These are phyloP conservation scores for Cotesia glomerata DNA, from an alignment of 1,140 invertebrate genomes.

Conservation along the genomic window DNA sequence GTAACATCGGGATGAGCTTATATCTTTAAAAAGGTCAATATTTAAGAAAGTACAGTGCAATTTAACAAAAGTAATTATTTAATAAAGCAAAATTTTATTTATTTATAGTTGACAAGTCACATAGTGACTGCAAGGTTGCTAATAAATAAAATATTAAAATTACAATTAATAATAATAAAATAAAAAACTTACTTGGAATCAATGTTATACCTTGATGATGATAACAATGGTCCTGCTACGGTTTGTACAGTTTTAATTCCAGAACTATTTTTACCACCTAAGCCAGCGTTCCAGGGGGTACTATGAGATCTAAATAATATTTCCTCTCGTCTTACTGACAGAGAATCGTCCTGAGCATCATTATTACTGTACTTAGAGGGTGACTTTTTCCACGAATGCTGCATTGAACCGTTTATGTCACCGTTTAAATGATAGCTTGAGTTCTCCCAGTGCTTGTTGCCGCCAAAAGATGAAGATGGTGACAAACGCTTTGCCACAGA, in stretches of 20 bases:
- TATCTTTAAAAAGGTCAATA: no score
- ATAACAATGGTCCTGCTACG: conserved; percentile 53
- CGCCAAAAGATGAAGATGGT: background rate
- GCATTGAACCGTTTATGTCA: conserved; percentile 16
- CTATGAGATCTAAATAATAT: conserved; percentile 39
- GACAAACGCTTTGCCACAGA: no score
- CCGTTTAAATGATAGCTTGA: conserved; percentile 35
- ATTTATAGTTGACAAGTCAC: no score
- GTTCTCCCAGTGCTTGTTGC: no score
- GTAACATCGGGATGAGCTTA: no score
- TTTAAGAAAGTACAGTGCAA: no score
- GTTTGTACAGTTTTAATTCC: conserved; percentile 52
- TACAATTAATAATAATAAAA: background rate
- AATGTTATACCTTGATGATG: conserved; percentile 59
- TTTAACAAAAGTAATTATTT: no score
- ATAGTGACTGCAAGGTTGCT: no score
- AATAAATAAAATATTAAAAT: background rate
- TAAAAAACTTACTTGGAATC: conserved; percentile 53
- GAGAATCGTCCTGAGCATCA: conserved; percentile 18
- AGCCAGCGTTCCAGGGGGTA: conserved; percentile 50
- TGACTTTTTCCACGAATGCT: conserved; percentile 10
- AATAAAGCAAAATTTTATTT: no score
- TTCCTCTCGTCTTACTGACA: conserved; percentile 35
- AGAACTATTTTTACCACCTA: conserved; percentile 48
- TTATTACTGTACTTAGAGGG: conserved; percentile 14